These are phyloP conservation scores for Thunnus maccoyii DNA, from an alignment of 2,113 vertebrate genomes.

Conservation along the genomic window DNA sequence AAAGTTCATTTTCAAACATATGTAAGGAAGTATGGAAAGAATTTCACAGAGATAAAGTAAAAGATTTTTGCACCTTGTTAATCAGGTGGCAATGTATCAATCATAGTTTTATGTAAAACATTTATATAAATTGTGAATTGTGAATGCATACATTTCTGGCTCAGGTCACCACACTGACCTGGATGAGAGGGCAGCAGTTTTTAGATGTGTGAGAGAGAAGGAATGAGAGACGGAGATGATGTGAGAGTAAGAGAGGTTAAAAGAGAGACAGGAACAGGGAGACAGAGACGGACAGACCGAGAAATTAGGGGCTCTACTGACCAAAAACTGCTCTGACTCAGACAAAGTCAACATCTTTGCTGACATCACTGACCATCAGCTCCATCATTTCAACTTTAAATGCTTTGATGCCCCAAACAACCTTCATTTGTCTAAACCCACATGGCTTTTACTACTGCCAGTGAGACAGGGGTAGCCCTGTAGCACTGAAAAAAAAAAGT, in stretches of 20 bases:
- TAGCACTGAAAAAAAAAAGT: slow-evolving; percentile 40
- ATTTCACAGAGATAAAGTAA: not conserved
- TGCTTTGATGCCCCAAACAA: slow-evolving; percentile 78
- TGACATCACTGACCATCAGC: slow-evolving; percentile 83
- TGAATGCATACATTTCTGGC: slow-evolving; percentile 1
- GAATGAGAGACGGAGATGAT: slow-evolving; percentile 45
- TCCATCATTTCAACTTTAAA: slow-evolving; percentile 75
- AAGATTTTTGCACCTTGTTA: no score
- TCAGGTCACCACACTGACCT: slow-evolving; percentile 34
- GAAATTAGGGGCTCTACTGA: slow-evolving; percentile 78
- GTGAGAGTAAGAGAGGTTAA: slow-evolving; percentile 68
- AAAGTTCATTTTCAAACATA: not conserved
- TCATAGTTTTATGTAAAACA: not conserved
- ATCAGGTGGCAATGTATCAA: not conserved
- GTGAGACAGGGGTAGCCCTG: slow-evolving; percentile 68
- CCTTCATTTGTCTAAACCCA: slow-evolving; percentile 78
- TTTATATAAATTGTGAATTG: slow-evolving; percentile 11
- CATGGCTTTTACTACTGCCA: slow-evolving; percentile 71
- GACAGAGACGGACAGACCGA: slow-evolving; percentile 69
- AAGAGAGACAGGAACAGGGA: slow-evolving; percentile 61
- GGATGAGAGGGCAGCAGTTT: slow-evolving; percentile 48
- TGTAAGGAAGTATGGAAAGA: no score
- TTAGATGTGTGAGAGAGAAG: slow-evolving; percentile 54
- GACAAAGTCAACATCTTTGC: slow-evolving; percentile 80
- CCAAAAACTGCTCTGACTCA: slow-evolving; percentile 81